Evolutionary conservation across 2,797 vertebrate species (phyloP).

Genomic region (Tauraco hartlaubi): DNA sequence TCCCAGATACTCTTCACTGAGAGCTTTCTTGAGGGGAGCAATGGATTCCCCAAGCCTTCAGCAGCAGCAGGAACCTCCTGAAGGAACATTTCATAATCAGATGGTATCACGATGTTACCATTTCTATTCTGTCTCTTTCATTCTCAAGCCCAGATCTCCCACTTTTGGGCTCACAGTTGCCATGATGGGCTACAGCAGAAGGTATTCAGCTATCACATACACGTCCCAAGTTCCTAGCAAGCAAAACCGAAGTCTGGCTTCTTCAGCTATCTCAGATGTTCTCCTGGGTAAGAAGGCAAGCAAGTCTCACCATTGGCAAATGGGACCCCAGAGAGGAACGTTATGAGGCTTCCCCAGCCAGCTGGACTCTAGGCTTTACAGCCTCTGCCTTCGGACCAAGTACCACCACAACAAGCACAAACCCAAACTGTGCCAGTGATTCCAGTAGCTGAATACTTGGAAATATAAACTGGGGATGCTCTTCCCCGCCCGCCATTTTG

Average conservation of each 20-base stretch:
- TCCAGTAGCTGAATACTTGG: not conserved
- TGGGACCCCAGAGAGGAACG: not conserved
- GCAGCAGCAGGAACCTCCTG: not conserved
- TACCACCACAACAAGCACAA: constrained; percentile 32
- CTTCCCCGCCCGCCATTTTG: constrained; percentile 21
- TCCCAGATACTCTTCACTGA: not conserved
- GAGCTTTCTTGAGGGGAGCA: not conserved
- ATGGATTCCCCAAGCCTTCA: not conserved
- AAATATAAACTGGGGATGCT: not conserved
- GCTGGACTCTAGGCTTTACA: constrained; percentile 12
- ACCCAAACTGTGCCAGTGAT: not conserved
- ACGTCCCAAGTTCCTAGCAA: not conserved
- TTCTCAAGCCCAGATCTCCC: not conserved
- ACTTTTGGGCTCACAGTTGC: not conserved
- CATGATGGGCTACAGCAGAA: not conserved
- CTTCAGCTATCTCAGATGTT: not conserved
- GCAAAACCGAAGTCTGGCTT: not conserved
- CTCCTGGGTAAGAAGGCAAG: not conserved
- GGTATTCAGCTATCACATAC: not conserved
- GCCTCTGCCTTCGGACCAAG: constrained; percentile 49
- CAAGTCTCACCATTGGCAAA: not conserved
- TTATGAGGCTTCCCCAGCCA: not conserved
- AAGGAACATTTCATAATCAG: not conserved
- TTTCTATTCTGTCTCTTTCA: not conserved
- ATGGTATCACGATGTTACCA: not conserved